These are phyloP conservation scores for Eulemur rufifrons DNA, from an alignment of 2,113 vertebrate species.

Conservation along the genomic window DNA sequence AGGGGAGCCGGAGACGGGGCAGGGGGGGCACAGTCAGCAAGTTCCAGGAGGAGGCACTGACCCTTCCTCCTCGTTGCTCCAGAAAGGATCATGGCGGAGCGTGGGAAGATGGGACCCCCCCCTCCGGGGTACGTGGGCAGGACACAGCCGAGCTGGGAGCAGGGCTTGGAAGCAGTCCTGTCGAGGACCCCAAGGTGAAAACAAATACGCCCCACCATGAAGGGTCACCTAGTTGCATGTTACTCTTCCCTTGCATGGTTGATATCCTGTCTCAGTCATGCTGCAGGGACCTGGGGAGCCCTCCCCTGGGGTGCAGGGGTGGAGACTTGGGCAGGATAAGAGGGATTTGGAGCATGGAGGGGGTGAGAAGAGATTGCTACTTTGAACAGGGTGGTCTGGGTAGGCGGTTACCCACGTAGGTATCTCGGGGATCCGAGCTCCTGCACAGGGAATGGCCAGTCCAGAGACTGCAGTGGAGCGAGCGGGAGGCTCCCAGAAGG, in stretches of 20 bases:
- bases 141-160: background rate
- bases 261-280: background rate
- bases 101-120: background rate
- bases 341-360: background rate
- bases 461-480: no score
- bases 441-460: background rate
- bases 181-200: background rate
- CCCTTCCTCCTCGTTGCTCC: accelerated
- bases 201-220: background rate
- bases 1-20: no score
- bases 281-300: background rate
- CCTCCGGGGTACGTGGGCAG: background rate
- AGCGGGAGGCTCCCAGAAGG: background rate
- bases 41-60: background rate
- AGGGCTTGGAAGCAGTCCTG: no score
- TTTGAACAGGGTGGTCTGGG: background rate
- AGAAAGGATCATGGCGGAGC: background rate
- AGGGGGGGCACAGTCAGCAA: no score
- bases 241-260: background rate
- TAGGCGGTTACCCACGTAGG: background rate
- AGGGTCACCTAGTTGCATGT: background rate
- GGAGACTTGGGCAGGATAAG: background rate
- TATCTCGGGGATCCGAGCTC: no score
- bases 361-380: no score
- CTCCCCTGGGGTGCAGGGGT: background rate